phyloP scores from a whole-genome alignment of 2,797 vertebrate genomes.

The Rhodeus uyekii region DNA sequence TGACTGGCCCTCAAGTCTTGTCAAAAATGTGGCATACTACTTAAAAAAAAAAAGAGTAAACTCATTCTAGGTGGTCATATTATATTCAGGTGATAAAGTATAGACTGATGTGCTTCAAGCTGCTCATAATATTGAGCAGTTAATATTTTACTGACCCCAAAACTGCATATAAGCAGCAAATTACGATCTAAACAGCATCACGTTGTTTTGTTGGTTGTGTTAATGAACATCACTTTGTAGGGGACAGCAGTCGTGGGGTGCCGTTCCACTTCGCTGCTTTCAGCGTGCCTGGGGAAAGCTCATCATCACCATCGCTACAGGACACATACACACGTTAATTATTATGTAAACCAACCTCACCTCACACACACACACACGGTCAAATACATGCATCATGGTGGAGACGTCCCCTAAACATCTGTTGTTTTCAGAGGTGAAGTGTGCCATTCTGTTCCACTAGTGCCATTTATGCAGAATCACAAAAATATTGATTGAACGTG shows the following conservation, averaged over 20 bases:
- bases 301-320: conserved; percentile 51
- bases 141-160: too few species aligned
- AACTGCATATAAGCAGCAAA: neutral
- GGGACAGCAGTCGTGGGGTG: conserved; percentile 7
- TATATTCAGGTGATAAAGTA: too few species aligned
- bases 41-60: too few species aligned
- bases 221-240: conserved; percentile 23
- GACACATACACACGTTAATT: conserved; percentile 51
- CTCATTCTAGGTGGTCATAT: too few species aligned
- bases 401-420: neutral
- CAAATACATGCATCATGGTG: neutral
- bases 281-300: conserved; percentile 33
- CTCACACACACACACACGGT: neutral
- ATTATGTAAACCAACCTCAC: conserved; percentile 30
- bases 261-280: conserved; percentile 46
- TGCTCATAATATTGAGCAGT: too few species aligned
- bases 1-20: too few species aligned
- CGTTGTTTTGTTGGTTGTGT: neutral
- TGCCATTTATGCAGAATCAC: neutral
- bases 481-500: neutral
- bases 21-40: too few species aligned
- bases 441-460: neutral
- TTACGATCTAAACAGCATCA: neutral
- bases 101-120: too few species aligned
- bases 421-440: conserved; percentile 1